Base-by-base conservation (phyloP, 2,888 invertebrate genomes). In the Notodonta ziczac region DNA sequence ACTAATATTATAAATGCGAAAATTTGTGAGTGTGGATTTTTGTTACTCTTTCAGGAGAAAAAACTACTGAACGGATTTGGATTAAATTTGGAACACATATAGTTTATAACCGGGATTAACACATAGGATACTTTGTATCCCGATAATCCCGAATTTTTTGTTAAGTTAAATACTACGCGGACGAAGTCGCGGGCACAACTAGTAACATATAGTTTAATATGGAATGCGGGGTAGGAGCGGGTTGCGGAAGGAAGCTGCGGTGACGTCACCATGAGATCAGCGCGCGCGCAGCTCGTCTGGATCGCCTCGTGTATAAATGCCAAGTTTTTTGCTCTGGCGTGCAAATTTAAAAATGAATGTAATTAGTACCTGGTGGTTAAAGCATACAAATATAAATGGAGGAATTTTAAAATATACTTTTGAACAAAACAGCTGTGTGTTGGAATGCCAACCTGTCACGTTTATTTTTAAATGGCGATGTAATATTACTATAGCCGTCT, bases 201-300 rank as follows among this genome's bases (percentile, higher is more conserved):
- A n/a, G n/a, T 14, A 13, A 24, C 24, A 24, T 48, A 51, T n/a
- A 9, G 57, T 54, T 48, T 40, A 48, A 58, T 63, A 67, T 67
- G 59, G 46, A 66, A 60, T 61, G 57, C 56, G 55, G 57, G 57
- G 56, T 61, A 56, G 54, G 52, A 51, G 63, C 53, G 63, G 65
- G 69, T 66, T 58, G 82, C 80, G 83, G 85, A 88, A 86, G 88
- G 87, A 87, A 86, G 76, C 78, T 71, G 69, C 60, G 63, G 64
- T 88, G 88, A 89, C 86, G 87, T 87, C 87, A 89, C 62, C 54
- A 76, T 84, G 81, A 85, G 80, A 85, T 85, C 83, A 84, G 76
- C 83, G 77, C 78, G 65, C 68, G 75, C 72, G 63, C 70, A 70
- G 69, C 64, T 62, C 73, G 70, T 72, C 78, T 80, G 76, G 76